These are phyloP conservation scores for Oenanthe melanoleuca DNA, from an alignment of 2,113 vertebrate species.

Conservation along the genomic window DNA sequence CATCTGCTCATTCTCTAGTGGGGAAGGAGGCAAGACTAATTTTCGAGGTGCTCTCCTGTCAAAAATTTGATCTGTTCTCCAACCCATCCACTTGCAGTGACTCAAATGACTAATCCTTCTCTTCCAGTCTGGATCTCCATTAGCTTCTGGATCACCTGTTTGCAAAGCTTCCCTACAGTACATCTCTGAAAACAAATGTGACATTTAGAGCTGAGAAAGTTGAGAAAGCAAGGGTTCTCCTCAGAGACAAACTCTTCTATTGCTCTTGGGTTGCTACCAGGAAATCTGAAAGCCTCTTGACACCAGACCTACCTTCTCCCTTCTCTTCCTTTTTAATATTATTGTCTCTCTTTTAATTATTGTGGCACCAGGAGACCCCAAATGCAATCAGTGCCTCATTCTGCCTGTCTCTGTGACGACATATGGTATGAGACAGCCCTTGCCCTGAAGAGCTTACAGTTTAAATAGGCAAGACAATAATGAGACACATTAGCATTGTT, in stretches of 20 bases:
- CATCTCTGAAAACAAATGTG: not conserved
- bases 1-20: not conserved
- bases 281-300: slow-evolving; percentile 30
- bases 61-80: not conserved
- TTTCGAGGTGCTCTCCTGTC: not conserved
- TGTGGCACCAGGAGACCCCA: slow-evolving; percentile 58
- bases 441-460: slow-evolving; percentile 61
- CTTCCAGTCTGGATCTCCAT: not conserved
- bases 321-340: slow-evolving; percentile 57
- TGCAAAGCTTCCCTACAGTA: not conserved
- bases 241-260: slow-evolving; percentile 6
- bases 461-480: slow-evolving; percentile 67
- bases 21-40: not conserved
- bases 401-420: slow-evolving; percentile 57
- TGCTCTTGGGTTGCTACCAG: slow-evolving; percentile 22
- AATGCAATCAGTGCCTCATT: slow-evolving; percentile 63
- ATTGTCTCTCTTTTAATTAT: slow-evolving; percentile 67
- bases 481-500: slow-evolving; percentile 61
- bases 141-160: not conserved
- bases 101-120: not conserved
- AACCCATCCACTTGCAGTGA: not conserved
- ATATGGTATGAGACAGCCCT: slow-evolving; percentile 63
- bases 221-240: slow-evolving; percentile 10
- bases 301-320: slow-evolving; percentile 26
- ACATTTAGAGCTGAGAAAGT: slow-evolving; percentile 26